These are phyloP conservation scores for Discoglossus pictus DNA, from an alignment of 2,797 vertebrate species.

Conservation along the genomic window DNA sequence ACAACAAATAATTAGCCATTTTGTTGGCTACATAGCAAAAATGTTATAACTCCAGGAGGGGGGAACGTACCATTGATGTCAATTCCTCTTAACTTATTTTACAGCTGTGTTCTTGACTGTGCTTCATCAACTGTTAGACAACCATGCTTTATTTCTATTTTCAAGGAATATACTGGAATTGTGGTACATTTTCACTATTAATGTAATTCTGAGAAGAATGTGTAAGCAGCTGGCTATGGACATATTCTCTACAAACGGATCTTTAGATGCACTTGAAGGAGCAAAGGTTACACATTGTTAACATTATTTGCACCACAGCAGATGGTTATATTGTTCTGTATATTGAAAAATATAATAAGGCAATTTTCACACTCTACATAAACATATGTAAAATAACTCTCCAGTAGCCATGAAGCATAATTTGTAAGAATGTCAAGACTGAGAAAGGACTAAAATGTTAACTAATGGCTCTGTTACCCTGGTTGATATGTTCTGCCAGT, in stretches of 20 bases:
- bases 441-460: too few relatives aligned
- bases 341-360: conserved; percentile 25
- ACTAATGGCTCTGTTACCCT: too few relatives aligned
- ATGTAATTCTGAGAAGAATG: conserved; percentile 6
- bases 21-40: too few relatives aligned
- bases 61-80: too few relatives aligned
- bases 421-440: too few relatives aligned
- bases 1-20: too few relatives aligned
- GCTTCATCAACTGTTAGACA: not conserved
- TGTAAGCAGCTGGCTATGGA: conserved; percentile 33
- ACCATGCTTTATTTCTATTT: not conserved
- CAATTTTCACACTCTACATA: conserved; percentile 10
- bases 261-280: conserved; percentile 20
- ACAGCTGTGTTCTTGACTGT: not conserved
- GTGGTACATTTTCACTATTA: conserved; percentile 14
- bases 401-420: too few relatives aligned
- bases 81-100: not conserved
- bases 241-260: conserved; percentile 30
- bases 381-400: not conserved
- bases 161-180: not conserved
- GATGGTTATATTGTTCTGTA: conserved; percentile 31
- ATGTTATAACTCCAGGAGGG: too few relatives aligned
- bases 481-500: too few relatives aligned
- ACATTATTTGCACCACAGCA: conserved; percentile 41
- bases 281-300: conserved; percentile 48